phyloP scores from a whole-genome alignment of 2,797 vertebrate genomes.

The Notolepis coatsorum region DNA sequence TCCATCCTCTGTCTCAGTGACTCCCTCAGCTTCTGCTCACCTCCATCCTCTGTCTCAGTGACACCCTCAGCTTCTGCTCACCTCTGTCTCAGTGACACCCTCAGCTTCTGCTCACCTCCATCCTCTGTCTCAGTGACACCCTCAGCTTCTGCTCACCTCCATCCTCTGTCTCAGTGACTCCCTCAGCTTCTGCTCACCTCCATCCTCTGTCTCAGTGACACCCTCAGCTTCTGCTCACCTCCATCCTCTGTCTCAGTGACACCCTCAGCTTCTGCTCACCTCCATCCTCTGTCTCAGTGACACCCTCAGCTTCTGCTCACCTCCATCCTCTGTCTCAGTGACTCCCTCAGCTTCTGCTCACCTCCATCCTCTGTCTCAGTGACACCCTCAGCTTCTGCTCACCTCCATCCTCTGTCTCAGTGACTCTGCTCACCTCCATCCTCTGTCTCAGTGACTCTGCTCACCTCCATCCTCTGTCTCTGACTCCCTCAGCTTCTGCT shows the following conservation, averaged over 20 bases:
- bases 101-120: conserved; percentile 73
- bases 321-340: conserved; percentile 66
- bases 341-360: conserved; percentile 67
- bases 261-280: conserved; percentile 68
- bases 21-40: conserved; percentile 67
- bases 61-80: conserved; percentile 64
- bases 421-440: conserved; percentile 61
- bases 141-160: conserved; percentile 72
- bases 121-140: conserved; percentile 58
- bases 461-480: conserved; percentile 66
- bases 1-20: conserved; percentile 67
- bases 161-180: conserved; percentile 61
- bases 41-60: conserved; percentile 66
- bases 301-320: conserved; percentile 67
- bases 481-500: conserved; percentile 64
- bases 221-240: conserved; percentile 71
- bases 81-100: conserved; percentile 58
- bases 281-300: conserved; percentile 67
- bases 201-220: conserved; percentile 63
- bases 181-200: conserved; percentile 71
- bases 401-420: conserved; percentile 69
- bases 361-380: conserved; percentile 67
- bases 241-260: conserved; percentile 64
- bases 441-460: too few relatives aligned
- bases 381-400: conserved; percentile 66